phyloP scores from a whole-genome alignment of 2,113 vertebrate species.

The Mustela nigripes region DNA sequence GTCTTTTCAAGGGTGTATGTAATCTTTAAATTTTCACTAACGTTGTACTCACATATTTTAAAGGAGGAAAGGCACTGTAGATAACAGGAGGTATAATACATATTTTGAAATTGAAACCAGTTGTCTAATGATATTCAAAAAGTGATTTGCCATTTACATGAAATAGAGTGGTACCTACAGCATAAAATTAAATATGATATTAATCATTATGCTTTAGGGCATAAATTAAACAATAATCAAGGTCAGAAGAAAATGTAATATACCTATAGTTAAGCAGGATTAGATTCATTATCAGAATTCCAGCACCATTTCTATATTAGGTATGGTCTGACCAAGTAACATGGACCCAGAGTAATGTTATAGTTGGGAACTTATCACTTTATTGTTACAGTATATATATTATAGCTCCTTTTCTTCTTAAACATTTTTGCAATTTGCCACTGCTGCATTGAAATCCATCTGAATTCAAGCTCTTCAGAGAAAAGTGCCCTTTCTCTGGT shows the following conservation, averaged over 20 bases:
- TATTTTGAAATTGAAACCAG: conserved; percentile 58
- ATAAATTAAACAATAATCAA: conserved; percentile 61
- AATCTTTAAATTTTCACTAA: conserved; percentile 24
- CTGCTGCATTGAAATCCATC: conserved; percentile 53
- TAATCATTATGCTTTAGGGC: conserved; percentile 63
- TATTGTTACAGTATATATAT: background rate
- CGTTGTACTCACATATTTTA: background rate
- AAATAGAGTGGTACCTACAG: conserved; percentile 59
- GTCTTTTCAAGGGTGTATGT: background rate
- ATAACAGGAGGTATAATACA: conserved; percentile 10
- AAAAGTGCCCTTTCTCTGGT: background rate
- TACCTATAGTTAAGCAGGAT: background rate
- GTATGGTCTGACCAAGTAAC: background rate
- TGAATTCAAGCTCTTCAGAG: conserved; percentile 45
- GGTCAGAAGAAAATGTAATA: conserved; percentile 25
- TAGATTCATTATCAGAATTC: conserved; percentile 52
- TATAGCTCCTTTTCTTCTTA: conserved; percentile 18
- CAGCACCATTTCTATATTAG: background rate
- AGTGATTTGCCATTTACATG: conserved; percentile 65
- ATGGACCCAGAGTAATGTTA: background rate
- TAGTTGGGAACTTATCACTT: background rate
- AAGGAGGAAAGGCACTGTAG: conserved; percentile 25
- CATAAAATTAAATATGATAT: conserved; percentile 73
- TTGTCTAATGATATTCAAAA: conserved; percentile 70
- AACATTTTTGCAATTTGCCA: conserved; percentile 54